phyloP scores from a whole-genome alignment of 2,113 vertebrate species.

The Neogobius melanostomus region DNA sequence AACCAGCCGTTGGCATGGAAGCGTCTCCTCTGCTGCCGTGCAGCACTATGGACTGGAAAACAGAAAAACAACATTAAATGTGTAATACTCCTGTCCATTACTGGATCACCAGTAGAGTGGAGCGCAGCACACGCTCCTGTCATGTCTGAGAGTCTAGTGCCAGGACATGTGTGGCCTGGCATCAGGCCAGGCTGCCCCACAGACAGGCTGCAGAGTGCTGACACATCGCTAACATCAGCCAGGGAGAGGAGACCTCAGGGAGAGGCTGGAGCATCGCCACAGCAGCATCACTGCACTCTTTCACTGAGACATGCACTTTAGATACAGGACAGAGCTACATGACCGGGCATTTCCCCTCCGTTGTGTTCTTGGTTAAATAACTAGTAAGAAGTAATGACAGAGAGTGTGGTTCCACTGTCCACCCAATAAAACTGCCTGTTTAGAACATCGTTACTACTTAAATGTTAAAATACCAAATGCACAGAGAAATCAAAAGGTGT shows the following conservation, averaged over 20 bases:
- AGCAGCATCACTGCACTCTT: conserved; percentile 61
- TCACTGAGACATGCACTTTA: conserved; percentile 32
- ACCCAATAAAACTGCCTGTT: neutral
- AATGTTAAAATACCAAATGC: neutral
- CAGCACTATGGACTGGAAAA: conserved; percentile 33
- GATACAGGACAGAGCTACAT: neutral
- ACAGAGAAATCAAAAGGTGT: neutral
- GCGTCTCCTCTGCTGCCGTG: neutral
- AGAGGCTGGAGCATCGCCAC: conserved; percentile 67
- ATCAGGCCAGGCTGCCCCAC: conserved; percentile 61
- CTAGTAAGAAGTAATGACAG: no score
- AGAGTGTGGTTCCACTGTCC: no score
- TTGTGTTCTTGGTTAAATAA: no score
- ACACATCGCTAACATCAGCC: conserved; percentile 71
- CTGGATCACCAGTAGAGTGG: conserved; percentile 25
- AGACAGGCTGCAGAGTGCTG: conserved; percentile 70
- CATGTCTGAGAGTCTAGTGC: conserved; percentile 49
- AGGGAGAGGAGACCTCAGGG: conserved; percentile 62
- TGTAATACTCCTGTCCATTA: neutral
- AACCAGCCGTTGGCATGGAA: conserved; percentile 6
- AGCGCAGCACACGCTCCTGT: conserved; percentile 29
- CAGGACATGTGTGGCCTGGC: conserved; percentile 69
- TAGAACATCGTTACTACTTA: neutral
- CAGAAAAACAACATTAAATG: conserved; percentile 11
- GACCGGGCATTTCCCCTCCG: no score